Conservation (phyloP, 2,888 invertebrate species). For the Neelides folsomi region DNA sequence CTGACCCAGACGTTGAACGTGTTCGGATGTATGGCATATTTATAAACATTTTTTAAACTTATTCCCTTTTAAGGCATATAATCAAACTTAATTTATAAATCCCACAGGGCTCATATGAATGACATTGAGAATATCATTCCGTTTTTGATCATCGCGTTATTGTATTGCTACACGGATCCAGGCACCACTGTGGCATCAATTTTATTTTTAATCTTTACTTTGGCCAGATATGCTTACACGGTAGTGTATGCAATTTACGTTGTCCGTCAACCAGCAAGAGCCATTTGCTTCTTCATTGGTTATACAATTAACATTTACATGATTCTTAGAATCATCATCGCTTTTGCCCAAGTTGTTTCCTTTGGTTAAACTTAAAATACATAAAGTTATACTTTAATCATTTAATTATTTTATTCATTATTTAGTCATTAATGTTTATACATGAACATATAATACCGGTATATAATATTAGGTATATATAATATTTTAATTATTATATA, state of each 20-base stretch:
- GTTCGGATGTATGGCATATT: constrained; percentile 2
- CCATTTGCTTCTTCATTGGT: background rate
- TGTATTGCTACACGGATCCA: constrained; percentile 5
- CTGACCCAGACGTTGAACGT: constrained; percentile 4
- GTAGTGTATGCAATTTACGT: constrained; percentile 3
- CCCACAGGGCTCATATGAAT: constrained; percentile 5
- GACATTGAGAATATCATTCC: constrained; percentile 10
- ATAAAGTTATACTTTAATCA: too few relatives aligned
- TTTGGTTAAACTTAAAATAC: too few relatives aligned
- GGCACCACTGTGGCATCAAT: constrained; percentile 1
- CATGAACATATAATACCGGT: too few relatives aligned
- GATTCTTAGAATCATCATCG: constrained; percentile 1
- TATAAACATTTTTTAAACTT: too few relatives aligned
- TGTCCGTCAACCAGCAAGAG: constrained; percentile 1
- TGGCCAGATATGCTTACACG: constrained; percentile 2
- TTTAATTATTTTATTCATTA: too few relatives aligned
- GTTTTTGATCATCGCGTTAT: constrained; percentile 6
- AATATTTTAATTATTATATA: too few relatives aligned
- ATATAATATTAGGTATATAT: too few relatives aligned
- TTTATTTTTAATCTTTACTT: constrained; percentile 2
- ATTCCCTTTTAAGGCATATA: too few relatives aligned
- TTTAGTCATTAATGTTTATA: too few relatives aligned
- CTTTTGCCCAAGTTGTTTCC: background rate
- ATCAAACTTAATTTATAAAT: background rate
- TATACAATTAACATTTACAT: constrained; percentile 5